These are phyloP conservation scores for Corella eumyota DNA, from an alignment of 23 tunicate genomes.

Conservation along the genomic window DNA sequence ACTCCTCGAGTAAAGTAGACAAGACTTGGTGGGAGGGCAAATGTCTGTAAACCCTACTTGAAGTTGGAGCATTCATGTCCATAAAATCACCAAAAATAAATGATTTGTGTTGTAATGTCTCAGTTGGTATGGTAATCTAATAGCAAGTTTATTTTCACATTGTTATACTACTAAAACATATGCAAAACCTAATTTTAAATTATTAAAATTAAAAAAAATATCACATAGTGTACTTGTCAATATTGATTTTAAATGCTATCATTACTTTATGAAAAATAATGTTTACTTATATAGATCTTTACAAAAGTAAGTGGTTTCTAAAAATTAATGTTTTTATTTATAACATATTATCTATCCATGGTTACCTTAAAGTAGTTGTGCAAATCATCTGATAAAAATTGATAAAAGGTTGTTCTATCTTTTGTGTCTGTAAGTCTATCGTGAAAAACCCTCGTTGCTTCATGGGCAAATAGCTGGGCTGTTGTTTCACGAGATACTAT, in stretches of 20 bases:
- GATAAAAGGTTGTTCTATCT: conserved; percentile 51
- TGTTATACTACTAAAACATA: too few species aligned
- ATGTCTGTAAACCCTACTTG: conserved; percentile 53
- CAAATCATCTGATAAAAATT: conserved; percentile 79
- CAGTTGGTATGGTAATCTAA: conserved; percentile 68
- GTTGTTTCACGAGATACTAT: conserved; percentile 76
- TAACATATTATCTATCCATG: too few species aligned
- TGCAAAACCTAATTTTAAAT: too few species aligned
- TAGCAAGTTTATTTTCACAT: background rate
- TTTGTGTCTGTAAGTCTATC: conserved; percentile 65
- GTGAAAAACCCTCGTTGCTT: conserved; percentile 91
- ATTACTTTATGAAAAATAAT: too few species aligned
- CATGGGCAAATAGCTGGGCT: conserved; percentile 91
- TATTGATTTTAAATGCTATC: too few species aligned
- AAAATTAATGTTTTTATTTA: too few species aligned
- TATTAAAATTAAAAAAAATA: too few species aligned
- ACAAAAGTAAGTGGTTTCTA: too few species aligned
- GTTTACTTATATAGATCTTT: too few species aligned
- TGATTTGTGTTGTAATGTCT: conserved; percentile 36
- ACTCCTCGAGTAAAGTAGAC: conserved; percentile 66
- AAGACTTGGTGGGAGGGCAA: conserved; percentile 45
- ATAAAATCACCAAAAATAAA: conserved; percentile 77
- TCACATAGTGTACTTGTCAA: too few species aligned
- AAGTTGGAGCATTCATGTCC: conserved; percentile 62
- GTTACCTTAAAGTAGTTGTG: conserved; percentile 93